Conservation (phyloP, 2,888 invertebrate genomes). For the Brachypterus glaber region DNA sequence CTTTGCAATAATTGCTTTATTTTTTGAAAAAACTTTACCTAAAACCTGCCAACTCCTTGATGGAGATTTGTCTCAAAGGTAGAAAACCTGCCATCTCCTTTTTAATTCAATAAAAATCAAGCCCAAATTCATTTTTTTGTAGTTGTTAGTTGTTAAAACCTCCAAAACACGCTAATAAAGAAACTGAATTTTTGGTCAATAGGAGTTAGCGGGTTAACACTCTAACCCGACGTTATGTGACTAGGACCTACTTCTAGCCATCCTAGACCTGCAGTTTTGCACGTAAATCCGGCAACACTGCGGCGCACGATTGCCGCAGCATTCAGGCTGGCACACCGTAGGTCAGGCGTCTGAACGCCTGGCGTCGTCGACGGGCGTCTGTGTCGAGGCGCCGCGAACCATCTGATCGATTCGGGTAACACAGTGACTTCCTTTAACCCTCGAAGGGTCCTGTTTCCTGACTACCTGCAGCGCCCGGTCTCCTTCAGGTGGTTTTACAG, state of each 20-base stretch:
- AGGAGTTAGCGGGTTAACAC: too few relatives aligned
- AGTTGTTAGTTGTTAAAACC: not conserved
- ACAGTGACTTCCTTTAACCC: not conserved
- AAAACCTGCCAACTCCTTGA: too few relatives aligned
- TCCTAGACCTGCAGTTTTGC: slow-evolving; percentile 5
- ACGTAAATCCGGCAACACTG: slow-evolving; percentile 18
- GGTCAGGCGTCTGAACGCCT: slow-evolving; percentile 28
- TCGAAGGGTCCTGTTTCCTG: too few relatives aligned
- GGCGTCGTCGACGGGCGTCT: slow-evolving; percentile 16
- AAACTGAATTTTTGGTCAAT: too few relatives aligned
- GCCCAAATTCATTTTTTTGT: slow-evolving; percentile 11
- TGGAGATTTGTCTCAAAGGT: too few relatives aligned
- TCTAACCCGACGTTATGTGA: slow-evolving; percentile 8
- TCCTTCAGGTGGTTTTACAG: too few relatives aligned
- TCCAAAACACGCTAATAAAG: too few relatives aligned
- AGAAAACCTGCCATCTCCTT: too few relatives aligned
- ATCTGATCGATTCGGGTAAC: slow-evolving; percentile 18
- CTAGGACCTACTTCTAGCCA: slow-evolving; percentile 1
- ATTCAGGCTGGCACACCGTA: slow-evolving; percentile 25
- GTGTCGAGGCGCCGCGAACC: slow-evolving; percentile 11
- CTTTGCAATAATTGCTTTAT: too few relatives aligned
- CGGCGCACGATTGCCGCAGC: slow-evolving; percentile 20
- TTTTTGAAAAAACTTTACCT: too few relatives aligned
- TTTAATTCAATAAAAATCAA: too few relatives aligned
- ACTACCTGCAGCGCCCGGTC: not conserved